Evolutionary conservation across 2,888 invertebrate species (phyloP), one percentile per base, ranked within the genome.

Genomic region (Coenonympha arcania): DNA sequence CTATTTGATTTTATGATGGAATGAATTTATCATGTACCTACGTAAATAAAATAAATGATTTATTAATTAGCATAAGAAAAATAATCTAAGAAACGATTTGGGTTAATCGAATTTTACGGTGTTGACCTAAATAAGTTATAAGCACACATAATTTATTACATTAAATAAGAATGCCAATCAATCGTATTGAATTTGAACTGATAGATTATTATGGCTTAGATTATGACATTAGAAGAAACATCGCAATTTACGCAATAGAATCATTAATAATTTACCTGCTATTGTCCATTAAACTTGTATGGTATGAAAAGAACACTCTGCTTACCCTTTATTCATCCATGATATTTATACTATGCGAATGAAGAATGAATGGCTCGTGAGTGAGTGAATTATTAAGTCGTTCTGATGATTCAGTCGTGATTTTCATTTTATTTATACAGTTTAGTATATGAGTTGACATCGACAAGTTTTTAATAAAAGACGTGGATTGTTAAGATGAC

Each of bases 51-150:
- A 13, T 6, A 8, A 22, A 22, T 20, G 22, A 24, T 33, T 43
- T 33, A 31, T 34, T 37, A 37, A 24, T 26, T 28, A 26, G 11
- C 13, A n/a, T 26, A 63, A 65, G 26, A 18, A 28, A 13, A 41
- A 28, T 28, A 41, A 41, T 18, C 22, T 15, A 26, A 28, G 26
- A n/a, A 18, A 6, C 8, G 16, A 41, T 41, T 28, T 18, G 68
- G 68, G 66, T 70, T 74, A 79, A 76, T 77, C 71, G 70, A 66
- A 69, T 71, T 71, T 71, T 63, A 66, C 61, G 64, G 68, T 68
- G 61, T 72, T n/a, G 75, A 73, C 68, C 69, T 62, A 61, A 54
- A 59, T 55, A 65, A 66, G 68, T 68, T 68, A 69, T 68, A 62
- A 6, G 36, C 31, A 40, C 11, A 37, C 26, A 18, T 65, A 69